These are phyloP conservation scores for Sakesphorus luctuosus DNA, from an alignment of 2,113 vertebrate species.

Conservation along the genomic window DNA sequence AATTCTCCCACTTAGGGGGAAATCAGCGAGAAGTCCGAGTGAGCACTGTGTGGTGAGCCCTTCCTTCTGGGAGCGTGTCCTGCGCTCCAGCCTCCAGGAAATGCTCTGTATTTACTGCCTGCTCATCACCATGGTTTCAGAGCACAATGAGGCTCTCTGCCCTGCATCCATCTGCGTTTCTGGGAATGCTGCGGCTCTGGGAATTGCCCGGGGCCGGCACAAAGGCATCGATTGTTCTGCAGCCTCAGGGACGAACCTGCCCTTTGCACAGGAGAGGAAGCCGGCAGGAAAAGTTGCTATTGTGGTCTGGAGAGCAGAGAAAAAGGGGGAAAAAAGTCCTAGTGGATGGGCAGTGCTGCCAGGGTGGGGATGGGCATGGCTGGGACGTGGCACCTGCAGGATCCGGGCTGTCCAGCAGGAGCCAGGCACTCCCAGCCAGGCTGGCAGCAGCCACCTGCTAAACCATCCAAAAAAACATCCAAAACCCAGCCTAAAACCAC, in stretches of 20 bases:
- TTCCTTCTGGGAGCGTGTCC: neutral
- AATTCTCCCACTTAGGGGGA: neutral
- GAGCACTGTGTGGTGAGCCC: neutral
- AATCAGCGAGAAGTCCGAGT: neutral
- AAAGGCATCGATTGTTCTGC: slow-evolving; percentile 63
- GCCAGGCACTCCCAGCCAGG: neutral
- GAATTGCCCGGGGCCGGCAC: slow-evolving; percentile 7
- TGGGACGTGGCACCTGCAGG: neutral
- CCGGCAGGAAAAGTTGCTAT: slow-evolving; percentile 14
- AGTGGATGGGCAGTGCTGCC: accelerated
- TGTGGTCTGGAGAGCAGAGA: neutral
- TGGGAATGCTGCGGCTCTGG: slow-evolving; percentile 38
- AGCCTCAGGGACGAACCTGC: slow-evolving; percentile 44
- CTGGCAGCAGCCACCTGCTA: neutral
- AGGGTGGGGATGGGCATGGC: accelerated
- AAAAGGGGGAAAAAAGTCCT: neutral
- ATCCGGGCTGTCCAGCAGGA: accelerated
- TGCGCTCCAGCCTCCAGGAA: slow-evolving; percentile 10
- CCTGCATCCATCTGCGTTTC: slow-evolving; percentile 43
- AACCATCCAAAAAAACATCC: neutral
- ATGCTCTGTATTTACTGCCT: slow-evolving; percentile 16
- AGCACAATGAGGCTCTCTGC: slow-evolving; percentile 61
- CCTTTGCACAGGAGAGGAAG: slow-evolving; percentile 41
- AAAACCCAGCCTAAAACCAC: neutral
- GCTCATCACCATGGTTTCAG: slow-evolving; percentile 54